These are phyloP conservation scores for Papilio aristodemus DNA, from an alignment of 1,140 invertebrate genomes.

Conservation along the genomic window DNA sequence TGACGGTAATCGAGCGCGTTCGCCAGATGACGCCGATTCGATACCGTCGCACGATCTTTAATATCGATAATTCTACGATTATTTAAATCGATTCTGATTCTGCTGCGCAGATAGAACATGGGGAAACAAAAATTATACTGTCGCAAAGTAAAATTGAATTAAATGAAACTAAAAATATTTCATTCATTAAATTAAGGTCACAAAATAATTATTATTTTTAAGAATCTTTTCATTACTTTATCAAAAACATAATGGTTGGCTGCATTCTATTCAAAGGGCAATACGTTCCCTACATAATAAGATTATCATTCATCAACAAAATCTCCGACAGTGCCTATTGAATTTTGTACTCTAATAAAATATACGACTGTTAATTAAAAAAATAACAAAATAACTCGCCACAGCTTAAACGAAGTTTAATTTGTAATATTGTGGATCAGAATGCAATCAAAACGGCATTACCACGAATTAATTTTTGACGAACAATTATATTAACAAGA, in stretches of 20 bases:
- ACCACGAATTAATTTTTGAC: conserved; percentile 57
- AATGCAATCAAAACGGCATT: conserved; percentile 66
- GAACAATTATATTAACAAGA: conserved; percentile 57
- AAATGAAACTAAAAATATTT: background rate
- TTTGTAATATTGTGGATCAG: conserved; percentile 66
- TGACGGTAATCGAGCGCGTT: background rate
- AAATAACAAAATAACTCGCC: conserved; percentile 49
- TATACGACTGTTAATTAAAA: conserved; percentile 56
- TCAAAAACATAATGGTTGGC: background rate
- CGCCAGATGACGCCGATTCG: conserved; percentile 26
- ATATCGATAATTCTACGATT: conserved; percentile 8
- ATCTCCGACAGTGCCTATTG: conserved; percentile 36
- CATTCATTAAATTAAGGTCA: background rate
- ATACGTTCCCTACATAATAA: conserved; percentile 26
- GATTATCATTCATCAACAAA: conserved; percentile 52
- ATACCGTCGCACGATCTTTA: background rate
- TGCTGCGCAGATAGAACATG: background rate
- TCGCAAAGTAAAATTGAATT: too few relatives aligned
- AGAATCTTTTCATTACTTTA: background rate
- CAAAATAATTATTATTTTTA: background rate
- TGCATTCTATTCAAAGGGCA: background rate
- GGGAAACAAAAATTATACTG: background rate
- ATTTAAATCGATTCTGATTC: conserved; percentile 18
- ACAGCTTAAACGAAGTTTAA: conserved; percentile 49
- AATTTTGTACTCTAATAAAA: conserved; percentile 2